Evolutionary conservation across 2,888 invertebrate genomes (phyloP).

Genomic region (Leptogaster cylindrica): DNA sequence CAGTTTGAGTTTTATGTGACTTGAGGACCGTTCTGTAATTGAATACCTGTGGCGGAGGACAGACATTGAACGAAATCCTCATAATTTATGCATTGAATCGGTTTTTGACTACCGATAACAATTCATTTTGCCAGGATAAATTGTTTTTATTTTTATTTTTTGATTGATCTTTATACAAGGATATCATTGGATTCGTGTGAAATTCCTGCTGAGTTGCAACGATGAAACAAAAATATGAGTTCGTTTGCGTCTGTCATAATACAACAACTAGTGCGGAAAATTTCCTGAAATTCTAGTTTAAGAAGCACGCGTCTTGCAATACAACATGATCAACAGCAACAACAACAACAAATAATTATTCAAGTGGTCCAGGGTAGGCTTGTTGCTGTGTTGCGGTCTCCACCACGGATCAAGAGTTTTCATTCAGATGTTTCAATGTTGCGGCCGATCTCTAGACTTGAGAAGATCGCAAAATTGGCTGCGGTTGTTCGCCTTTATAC

Average conservation of each 20-base stretch:
- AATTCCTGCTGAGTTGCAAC: not conserved
- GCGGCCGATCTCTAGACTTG: not conserved
- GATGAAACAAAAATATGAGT: slow-evolving; percentile 52
- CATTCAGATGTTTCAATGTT: slow-evolving; percentile 7
- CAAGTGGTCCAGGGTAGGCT: slow-evolving; percentile 33
- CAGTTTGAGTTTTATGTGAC: not conserved
- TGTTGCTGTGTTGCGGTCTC: slow-evolving; percentile 18
- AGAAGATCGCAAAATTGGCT: slow-evolving; percentile 16
- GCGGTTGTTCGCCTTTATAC: slow-evolving; percentile 31
- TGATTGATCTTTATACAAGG: not conserved
- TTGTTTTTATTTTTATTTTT: too few relatives aligned
- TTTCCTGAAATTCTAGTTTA: slow-evolving; percentile 50
- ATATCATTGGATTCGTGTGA: not conserved
- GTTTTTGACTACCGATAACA: slow-evolving; percentile 9
- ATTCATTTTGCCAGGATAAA: not conserved
- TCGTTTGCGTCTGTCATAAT: slow-evolving; percentile 59
- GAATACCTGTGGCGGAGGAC: slow-evolving; percentile 19
- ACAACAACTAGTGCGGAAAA: slow-evolving; percentile 48
- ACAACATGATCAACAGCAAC: not conserved
- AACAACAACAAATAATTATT: slow-evolving; percentile 36
- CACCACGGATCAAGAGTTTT: slow-evolving; percentile 14
- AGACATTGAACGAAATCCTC: not conserved
- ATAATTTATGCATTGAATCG: slow-evolving; percentile 16
- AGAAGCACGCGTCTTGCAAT: slow-evolving; percentile 35
- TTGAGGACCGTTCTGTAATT: slow-evolving; percentile 4